Base-by-base conservation (phyloP, 2,888 invertebrate genomes). In the Drosophila sordidula region DNA sequence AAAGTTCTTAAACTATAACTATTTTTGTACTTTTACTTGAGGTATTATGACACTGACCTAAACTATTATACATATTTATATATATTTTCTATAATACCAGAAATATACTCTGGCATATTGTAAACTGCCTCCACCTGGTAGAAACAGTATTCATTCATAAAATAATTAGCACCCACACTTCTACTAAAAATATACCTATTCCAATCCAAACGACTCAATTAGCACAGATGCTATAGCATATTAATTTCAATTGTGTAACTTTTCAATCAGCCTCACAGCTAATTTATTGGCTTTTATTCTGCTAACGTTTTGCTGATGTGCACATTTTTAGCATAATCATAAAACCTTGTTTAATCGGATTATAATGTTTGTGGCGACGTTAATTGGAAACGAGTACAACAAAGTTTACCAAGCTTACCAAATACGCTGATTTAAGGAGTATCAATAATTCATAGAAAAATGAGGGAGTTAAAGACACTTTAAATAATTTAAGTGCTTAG, bases 291-390 rank as follows among this genome's bases (percentile, higher is more conserved):
- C 51, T 12, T 22, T 38, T 6, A n/a, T 36, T 47, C 14, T n/a
- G 26, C 16, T 44, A 9, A 36, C 38, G 50, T 41, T 55, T 25
- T 18, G 46, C 46, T 49, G 50, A 54, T 45, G 49, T 70, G 59
- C 22, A 50, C 9, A 64, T 32, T 62, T 74, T 85, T 72, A 69
- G 63, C 52, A 34, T 39, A 45, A 61, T 42, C 54, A 72, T 86
- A 78, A 87, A 85, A 68, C 51, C 16, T 54, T 59, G 14, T 51
- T 66, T 29, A 61, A 69, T 68, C 61, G 54, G 41, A 57, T 54
- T 32, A 38, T 49, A 6, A 29, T 22, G 22, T 22, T 22, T 22
- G 22, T 22, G 26, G 11, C 34, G 12, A 34, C 25, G 54, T 34
- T 54, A 61, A 61, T 54, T 46, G 54, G 42, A 34, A 44, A 8